These are phyloP conservation scores for Ornithoptera alexandrae DNA, from an alignment of 2,888 invertebrate genomes.

Conservation along the genomic window DNA sequence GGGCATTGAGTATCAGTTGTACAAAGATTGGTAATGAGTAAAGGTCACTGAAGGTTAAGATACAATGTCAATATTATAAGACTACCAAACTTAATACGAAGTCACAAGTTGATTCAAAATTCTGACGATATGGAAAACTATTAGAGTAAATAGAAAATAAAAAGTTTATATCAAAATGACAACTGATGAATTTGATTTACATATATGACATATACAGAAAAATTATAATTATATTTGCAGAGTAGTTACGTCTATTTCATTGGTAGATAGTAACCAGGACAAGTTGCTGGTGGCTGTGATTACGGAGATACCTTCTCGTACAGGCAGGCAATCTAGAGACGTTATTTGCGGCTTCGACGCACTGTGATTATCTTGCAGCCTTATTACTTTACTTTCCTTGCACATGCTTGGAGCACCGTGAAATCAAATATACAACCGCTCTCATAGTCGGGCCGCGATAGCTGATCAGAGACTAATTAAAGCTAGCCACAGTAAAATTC, in stretches of 20 bases:
- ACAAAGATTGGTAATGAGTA: background rate
- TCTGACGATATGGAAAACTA: background rate
- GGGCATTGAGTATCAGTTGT: background rate
- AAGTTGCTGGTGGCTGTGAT: conserved; percentile 28
- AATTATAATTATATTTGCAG: background rate
- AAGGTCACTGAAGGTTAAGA: background rate
- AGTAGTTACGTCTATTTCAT: conserved; percentile 9
- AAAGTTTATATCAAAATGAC: background rate
- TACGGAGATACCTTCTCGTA: conserved; percentile 20
- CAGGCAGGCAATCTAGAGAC: conserved; percentile 42
- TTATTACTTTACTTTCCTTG: conserved; percentile 62
- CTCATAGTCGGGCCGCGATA: background rate
- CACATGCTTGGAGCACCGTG: conserved; percentile 37
- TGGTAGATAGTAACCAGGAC: conserved; percentile 17
- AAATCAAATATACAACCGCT: conserved; percentile 30
- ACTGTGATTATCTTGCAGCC: conserved; percentile 44
- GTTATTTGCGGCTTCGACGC: conserved; percentile 53
- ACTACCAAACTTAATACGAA: background rate
- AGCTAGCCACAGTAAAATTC: no score
- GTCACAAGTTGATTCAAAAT: background rate
- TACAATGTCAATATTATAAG: background rate
- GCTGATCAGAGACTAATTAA: background rate
- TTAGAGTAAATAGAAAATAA: background rate
- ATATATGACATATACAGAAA: background rate
- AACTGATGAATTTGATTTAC: background rate